Conservation (phyloP, 2,888 invertebrate genomes). For the Schizotus pectinicornis region DNA sequence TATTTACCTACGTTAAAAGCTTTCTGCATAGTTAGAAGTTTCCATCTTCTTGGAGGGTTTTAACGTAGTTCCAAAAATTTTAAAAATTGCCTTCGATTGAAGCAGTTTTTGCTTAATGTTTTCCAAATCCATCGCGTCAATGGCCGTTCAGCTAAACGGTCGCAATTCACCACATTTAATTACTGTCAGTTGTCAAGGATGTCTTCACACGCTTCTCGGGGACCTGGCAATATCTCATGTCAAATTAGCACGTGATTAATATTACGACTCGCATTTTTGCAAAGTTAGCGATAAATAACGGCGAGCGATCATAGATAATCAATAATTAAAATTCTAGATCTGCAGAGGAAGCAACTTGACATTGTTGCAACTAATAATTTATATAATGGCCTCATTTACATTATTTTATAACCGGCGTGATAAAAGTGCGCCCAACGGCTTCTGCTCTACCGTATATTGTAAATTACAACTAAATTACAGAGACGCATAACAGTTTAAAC, state of each 20-base stretch:
- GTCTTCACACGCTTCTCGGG: conserved; percentile 13
- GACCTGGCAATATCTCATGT: conserved; percentile 15
- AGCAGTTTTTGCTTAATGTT: too few relatives aligned
- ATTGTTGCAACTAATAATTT: conserved; percentile 23
- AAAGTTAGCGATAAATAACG: conserved; percentile 14
- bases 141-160: too few relatives aligned
- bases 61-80: too few relatives aligned
- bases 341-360: conserved; percentile 20
- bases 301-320: conserved; percentile 11
- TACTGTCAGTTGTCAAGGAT: conserved; percentile 1
- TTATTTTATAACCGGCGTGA: conserved; percentile 15
- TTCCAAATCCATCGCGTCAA: too few relatives aligned
- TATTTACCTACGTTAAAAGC: too few relatives aligned
- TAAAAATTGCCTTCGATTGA: too few relatives aligned
- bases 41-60: too few relatives aligned
- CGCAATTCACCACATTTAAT: too few relatives aligned
- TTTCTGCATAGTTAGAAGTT: too few relatives aligned
- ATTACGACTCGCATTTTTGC: conserved; percentile 8
- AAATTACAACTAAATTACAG: conserved; percentile 29
- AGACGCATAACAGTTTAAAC: conserved; percentile 24
- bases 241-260: conserved; percentile 22
- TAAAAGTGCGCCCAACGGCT: conserved; percentile 15
- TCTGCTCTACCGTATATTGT: conserved; percentile 17
- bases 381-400: conserved; percentile 23
- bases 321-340: conserved; percentile 22